phyloP scores from a whole-genome alignment of 1,140 invertebrate genomes.

The Neotoxoptera formosana region DNA sequence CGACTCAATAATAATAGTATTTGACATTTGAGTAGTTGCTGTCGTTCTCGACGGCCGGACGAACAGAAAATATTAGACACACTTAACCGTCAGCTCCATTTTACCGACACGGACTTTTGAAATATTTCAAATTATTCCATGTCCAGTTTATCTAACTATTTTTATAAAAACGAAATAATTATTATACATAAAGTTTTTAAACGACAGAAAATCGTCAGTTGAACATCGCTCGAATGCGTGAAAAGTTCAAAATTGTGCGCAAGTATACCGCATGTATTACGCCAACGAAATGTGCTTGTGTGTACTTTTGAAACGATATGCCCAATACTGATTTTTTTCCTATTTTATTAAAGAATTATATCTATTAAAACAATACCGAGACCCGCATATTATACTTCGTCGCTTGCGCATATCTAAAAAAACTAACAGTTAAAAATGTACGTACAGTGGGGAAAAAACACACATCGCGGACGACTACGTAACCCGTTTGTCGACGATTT shows the following conservation, averaged over 20 bases:
- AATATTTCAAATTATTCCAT: background rate
- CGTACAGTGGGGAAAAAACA: background rate
- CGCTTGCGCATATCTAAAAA: too few relatives aligned
- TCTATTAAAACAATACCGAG: background rate
- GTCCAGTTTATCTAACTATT: too few relatives aligned
- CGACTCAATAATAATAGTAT: background rate
- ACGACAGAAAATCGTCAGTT: background rate
- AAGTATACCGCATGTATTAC: too few relatives aligned
- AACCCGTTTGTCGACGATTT: background rate
- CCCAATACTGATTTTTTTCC: background rate
- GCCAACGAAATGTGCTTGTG: background rate
- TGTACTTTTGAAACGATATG: background rate
- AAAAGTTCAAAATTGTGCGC: background rate
- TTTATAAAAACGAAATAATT: too few relatives aligned
- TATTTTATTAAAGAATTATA: background rate
- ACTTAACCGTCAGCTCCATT: background rate
- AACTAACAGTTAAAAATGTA: too few relatives aligned
- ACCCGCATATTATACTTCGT: background rate
- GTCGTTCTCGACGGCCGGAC: background rate
- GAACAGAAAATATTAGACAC: background rate
- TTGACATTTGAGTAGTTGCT: too few relatives aligned
- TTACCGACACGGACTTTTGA: background rate
- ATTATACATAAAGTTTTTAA: too few relatives aligned
- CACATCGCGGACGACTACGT: background rate
- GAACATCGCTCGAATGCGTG: too few relatives aligned